Evolutionary conservation across 2,113 vertebrate genomes (phyloP), one percentile per base, ranked within the genome.

Genomic region (Pteropus alecto): DNA sequence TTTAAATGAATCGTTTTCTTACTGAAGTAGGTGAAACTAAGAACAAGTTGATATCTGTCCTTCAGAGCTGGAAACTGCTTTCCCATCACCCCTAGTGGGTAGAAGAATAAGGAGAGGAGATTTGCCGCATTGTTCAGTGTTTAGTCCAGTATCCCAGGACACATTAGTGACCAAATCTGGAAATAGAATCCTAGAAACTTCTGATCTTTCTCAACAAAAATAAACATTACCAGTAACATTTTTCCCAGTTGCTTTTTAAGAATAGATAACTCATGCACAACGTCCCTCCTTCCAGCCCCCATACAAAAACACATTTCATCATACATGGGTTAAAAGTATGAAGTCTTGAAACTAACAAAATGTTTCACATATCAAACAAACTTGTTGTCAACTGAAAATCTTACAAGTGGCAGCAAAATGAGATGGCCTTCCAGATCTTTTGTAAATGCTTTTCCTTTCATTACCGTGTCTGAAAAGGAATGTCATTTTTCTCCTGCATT

Each of bases 1-100:
- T 93, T 83, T 58, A 94, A 83, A 63, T 90, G 43, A 95, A 58
- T 74, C 58, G 19, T 87, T 92, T 95, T 74, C 68, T 77, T 41
- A 86, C 41, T 73, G 77, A 92, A 7, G 7, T 79, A 90, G 81
- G 54, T 88, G 15, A 97, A 51, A 51, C 15, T 68, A 85, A 87
- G 43, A 51, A 30, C 16, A 86, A 93, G 58, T 41, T 68, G 24
- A 1, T 43, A 28, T 4, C 28, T 10, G 4, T 35, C 86, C 41
- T 71, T 46, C 70, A 58, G 15, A 92, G 12, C 46, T 19, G 30
- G 6, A 48, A 5, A 12, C n/a, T 13, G 28, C 87, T 28, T 78
- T 15, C 16, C 11, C 18, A 30, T 9, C 0, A 5, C 3, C 18
- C 24, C 46, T 21, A n/a, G 14, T 0, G 41, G 7, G 19, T 54